Percentiles rank a stretch among this genome's conserved stretches.
These are phyloP conservation scores for Phaetusa simplex DNA, from an alignment of 2,113 vertebrate species.

Conservation along the genomic window DNA sequence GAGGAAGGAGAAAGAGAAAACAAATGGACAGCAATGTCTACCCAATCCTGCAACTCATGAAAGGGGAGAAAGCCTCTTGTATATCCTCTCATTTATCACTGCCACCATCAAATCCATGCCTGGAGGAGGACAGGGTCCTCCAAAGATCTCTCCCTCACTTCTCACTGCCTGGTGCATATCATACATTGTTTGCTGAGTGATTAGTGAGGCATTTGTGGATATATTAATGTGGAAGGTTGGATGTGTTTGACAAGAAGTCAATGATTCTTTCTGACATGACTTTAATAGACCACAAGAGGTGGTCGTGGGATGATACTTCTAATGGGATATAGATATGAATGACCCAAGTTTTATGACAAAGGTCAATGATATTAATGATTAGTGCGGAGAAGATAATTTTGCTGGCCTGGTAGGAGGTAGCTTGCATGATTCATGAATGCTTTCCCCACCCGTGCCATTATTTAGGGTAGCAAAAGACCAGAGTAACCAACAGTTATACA, in stretches of 20 bases:
- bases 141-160: not conserved
- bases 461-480: not conserved
- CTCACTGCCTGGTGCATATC: not conserved
- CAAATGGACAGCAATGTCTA: not conserved
- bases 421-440: constrained; percentile 63
- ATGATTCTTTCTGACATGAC: constrained; percentile 75
- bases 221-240: constrained; percentile 67
- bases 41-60: not conserved
- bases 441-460: not conserved
- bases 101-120: not conserved
- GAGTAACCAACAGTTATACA: not conserved
- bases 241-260: constrained; percentile 76
- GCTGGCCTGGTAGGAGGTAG: constrained; percentile 64
- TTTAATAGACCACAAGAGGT: constrained; percentile 74
- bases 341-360: constrained; percentile 76
- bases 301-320: constrained; percentile 72
- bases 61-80: not conserved
- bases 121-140: not conserved
- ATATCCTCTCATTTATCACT: constrained; percentile 21
- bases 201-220: constrained; percentile 53
- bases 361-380: constrained; percentile 73
- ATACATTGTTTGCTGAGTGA: constrained; percentile 60
- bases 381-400: constrained; percentile 72
- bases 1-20: not conserved
- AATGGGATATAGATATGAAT: constrained; percentile 70